Evolutionary conservation across 2,888 invertebrate species (phyloP), one percentile per base, ranked within the genome.

Genomic region (Chrysomela aeneicollis): DNA sequence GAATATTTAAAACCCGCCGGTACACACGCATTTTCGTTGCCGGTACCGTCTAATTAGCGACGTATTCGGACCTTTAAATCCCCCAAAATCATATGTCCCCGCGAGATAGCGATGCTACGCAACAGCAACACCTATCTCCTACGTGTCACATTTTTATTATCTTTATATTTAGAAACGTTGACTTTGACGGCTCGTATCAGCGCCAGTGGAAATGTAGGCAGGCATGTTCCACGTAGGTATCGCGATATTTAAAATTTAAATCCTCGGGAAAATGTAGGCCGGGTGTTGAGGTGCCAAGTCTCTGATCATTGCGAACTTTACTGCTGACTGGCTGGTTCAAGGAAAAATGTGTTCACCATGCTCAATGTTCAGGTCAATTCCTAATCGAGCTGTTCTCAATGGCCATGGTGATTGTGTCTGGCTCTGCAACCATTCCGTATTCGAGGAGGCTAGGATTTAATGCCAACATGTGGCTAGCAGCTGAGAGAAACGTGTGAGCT

Each of bases 211-310:
- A 46, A 60, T 12, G 17, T 26, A 32, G 37, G 26, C 6, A 26
- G 26, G 26, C 26, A 26, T 42, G 15, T 15, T 42, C 42, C 42
- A 42, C 42, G 42, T 42, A 42, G 9, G 42, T 42, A 42, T 42
- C 42, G 42, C 6, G 42, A 42, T 15, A 63, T 68, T 68, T 66
- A 68, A 63, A 66, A 60, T 68, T 68, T 68, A 66, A 68, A 68
- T 68, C 32, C 42, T 37, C 53, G 12, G 37, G 37, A 26, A 30
- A 42, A 46, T 30, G 46, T 46, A 46, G 30, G 15, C 42, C 42
- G 42, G 49, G 51, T 62, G 30, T 60, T 37, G 62, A 57, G n/a
- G 59, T 51, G 19, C 18, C 49, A 30, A 35, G 42, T 59, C 35
- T 58, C 35, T 63, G 50, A 35, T 50, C 3, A 47, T 32, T 61